A percentile compares a stretch with the other conserved stretches of the same genome.
These are phyloP conservation scores for Pteronotus mesoamericanus DNA, from an alignment of 2,797 vertebrate genomes.

Conservation along the genomic window DNA sequence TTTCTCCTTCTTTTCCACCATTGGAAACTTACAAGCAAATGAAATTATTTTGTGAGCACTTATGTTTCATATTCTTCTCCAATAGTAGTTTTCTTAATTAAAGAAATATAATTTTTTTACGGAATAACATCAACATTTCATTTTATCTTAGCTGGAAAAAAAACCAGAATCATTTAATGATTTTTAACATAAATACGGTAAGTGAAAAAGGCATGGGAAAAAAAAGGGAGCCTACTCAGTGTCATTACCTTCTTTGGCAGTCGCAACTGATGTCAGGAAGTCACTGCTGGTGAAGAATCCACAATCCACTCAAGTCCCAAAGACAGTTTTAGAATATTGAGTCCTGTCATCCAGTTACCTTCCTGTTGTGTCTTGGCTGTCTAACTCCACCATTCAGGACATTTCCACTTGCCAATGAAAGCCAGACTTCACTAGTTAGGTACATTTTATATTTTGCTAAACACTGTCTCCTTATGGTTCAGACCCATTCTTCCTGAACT, in stretches of 20 bases:
- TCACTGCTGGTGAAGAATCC: background rate
- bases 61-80: background rate
- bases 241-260: background rate
- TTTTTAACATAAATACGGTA: background rate
- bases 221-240: background rate
- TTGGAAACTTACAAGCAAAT: background rate
- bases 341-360: background rate
- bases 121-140: background rate
- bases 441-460: background rate
- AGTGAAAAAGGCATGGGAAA: background rate
- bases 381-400: background rate
- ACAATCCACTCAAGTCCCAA: background rate
- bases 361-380: background rate
- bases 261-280: background rate
- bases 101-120: background rate
- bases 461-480: background rate
- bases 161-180: background rate
- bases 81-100: background rate
- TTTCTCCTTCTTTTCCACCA: background rate
- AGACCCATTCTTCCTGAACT: background rate
- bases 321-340: background rate
- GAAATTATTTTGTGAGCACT: background rate
- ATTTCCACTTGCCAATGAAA: background rate
- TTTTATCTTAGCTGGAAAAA: background rate
- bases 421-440: background rate